phyloP scores from a whole-genome alignment of 2,113 vertebrate genomes.

The Hiodon tergisus region DNA sequence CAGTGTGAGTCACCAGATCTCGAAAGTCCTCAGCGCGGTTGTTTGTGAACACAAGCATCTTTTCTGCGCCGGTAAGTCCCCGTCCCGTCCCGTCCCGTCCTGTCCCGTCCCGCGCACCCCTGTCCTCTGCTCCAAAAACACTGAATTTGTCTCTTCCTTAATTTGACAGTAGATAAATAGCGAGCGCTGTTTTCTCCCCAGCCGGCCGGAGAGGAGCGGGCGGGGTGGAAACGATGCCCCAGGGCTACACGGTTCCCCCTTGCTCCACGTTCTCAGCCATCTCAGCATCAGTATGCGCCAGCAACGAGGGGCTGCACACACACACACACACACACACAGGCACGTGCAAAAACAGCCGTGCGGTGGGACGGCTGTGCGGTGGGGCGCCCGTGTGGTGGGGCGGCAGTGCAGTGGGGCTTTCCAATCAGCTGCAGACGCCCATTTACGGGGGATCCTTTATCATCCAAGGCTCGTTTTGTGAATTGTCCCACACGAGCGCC shows the following conservation, averaged over 20 bases:
- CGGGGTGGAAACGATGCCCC: slow-evolving; percentile 46
- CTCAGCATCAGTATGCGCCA: slow-evolving; percentile 55
- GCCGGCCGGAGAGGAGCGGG: slow-evolving; percentile 38
- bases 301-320: no score
- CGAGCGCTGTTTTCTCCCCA: slow-evolving; percentile 35
- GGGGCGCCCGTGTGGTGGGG: no score
- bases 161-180: slow-evolving; percentile 54
- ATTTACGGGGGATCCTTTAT: slow-evolving; percentile 46
- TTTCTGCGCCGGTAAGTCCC: no score
- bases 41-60: no score
- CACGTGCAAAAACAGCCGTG: no score
- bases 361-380: slow-evolving; percentile 5
- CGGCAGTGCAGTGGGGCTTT: slow-evolving; percentile 40
- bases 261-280: slow-evolving; percentile 44
- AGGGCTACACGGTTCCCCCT: slow-evolving; percentile 50
- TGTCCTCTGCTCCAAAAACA: slow-evolving; percentile 26
- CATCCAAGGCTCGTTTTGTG: no score
- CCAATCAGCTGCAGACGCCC: slow-evolving; percentile 38
- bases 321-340: no score
- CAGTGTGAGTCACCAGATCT: no score
- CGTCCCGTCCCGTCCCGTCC: no score
- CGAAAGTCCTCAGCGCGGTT: no score
- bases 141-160: slow-evolving; percentile 46
- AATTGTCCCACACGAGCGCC: no score
- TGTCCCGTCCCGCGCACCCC: no score